Base-by-base conservation (phyloP, 1,140 invertebrate genomes). In the Lordiphosa collinella region DNA sequence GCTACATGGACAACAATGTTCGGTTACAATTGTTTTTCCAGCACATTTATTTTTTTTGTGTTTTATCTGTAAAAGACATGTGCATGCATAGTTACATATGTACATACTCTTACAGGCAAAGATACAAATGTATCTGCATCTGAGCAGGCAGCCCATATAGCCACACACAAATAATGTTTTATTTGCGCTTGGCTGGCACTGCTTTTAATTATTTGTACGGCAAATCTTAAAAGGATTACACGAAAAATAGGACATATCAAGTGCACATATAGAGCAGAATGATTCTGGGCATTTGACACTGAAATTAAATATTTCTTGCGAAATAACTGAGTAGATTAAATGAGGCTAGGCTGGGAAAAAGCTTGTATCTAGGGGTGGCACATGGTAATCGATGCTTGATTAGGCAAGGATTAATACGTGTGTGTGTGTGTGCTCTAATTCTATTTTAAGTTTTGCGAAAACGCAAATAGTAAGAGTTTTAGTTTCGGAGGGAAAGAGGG, bases 1-100 rank as follows among this genome's bases (percentile, higher is more conserved):
- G 70, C 75, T 82, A 70, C 75, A 80, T 80, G 75, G 76, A 22
- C 76, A 74, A 66, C 65, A 82, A 79, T 75, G 79, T 68, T 79
- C 58, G 56, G 40, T 46, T 60, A 59, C 75, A 80, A 80, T 80
- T 79, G 75, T 65, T 66, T 66, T 70, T 46, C 38, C 47, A 47
- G 29, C 1, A 10, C 41, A 53, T 53, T 48, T 41, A n/a, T 54
- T 14, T 14, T 43, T 40, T 48, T 13, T 13, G 64, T 67, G 31
- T 37, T 52, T 65, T 32, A 58, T 55, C 12, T 38, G 31, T 49
- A 44, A 75, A 50, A 54, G 41, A 60, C 59, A 64, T 59, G 58
- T 49, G 47, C 55, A 65, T 70, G 70, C 47, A 79, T 58, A 58
- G 43, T 64, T 65, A 65, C 31, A 55, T 55, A 11, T n/a, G n/a